These are phyloP conservation scores for Microctenopoma lineatum DNA, from an alignment of 2,797 vertebrate genomes.

Conservation along the genomic window DNA sequence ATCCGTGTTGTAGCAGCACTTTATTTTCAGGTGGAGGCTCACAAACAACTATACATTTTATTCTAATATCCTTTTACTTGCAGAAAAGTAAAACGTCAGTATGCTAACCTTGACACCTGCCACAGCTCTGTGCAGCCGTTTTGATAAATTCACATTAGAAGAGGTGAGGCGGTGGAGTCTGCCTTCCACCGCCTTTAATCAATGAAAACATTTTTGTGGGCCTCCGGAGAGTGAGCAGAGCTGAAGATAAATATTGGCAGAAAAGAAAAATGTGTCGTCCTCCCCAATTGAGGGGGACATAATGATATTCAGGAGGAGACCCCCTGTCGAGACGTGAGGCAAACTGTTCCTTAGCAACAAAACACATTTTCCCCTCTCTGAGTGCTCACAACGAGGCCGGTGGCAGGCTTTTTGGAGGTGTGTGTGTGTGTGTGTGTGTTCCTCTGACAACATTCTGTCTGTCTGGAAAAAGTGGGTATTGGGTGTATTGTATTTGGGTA, in stretches of 20 bases:
- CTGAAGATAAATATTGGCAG: conserved; percentile 81
- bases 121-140: conserved; percentile 18
- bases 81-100: conserved; percentile 18
- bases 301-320: conserved; percentile 83
- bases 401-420: conserved; percentile 18
- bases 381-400: conserved; percentile 46
- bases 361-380: conserved; percentile 73
- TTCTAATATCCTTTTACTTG: conserved; percentile 13
- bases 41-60: conserved; percentile 19
- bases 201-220: conserved; percentile 71
- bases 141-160: conserved; percentile 58
- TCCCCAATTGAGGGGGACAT: conserved; percentile 72
- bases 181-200: conserved; percentile 66
- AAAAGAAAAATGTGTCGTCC: conserved; percentile 75
- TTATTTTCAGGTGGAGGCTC: conserved; percentile 10
- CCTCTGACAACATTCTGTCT: conserved; percentile 36
- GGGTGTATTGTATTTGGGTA: background rate
- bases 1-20: background rate
- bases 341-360: conserved; percentile 87
- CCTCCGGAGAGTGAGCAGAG: conserved; percentile 62
- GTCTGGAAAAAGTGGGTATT: conserved; percentile 22
- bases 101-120: conserved; percentile 46
- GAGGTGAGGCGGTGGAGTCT: conserved; percentile 36
- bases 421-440: conserved; percentile 13
- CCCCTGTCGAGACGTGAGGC: conserved; percentile 75